Evolutionary conservation across 2,113 vertebrate genomes (phyloP), one percentile per base, ranked within the genome.

Genomic region (Gasterosteus nipponicus): DNA sequence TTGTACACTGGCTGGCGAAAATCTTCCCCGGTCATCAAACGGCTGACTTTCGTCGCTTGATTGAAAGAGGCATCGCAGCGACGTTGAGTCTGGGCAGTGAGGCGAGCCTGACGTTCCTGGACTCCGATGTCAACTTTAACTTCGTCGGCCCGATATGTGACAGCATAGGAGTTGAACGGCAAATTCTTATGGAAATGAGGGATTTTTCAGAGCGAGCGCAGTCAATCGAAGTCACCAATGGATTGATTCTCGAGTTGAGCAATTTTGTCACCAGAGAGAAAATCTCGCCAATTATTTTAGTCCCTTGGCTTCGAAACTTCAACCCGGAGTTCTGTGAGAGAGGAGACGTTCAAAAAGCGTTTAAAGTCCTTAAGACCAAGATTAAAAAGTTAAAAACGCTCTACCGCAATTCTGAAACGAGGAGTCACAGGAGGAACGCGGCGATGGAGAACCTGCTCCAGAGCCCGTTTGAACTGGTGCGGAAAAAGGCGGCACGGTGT

Each of bases 71-170:
- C 69, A 87, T 88, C 19, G 89, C 85, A 7, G 89, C 92, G 14
- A 89, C 91, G 1, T 35, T 91, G 72, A 93, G 92, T 75, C 89
- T 95, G 54, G 84, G 78, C 41, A 75, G 59, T 6, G 82, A 89
- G 0, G 87, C 91, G 0, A 89, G 92, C 64, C 31, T 44, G 44
- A 51, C 53, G 0, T 95, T 95, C 71, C 76, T 95, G 46, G 89
- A 92, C 8, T 89, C 91, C 3, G 39, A 87, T 1, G 92, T 90
- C 26, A 94, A 94, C 85, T 95, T 95, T 79, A 92, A 91, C 70
- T 94, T 93, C 80, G 93, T 95, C 12, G 94, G 94, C 10, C 93
- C 94, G 1, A 90, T 94, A 75, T 95, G 94, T 54, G 94, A 95
- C 22, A 93, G 91, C 75, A 92, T 94, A 14, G 93, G 93, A 35